Base-by-base conservation (phyloP, 2,113 vertebrate genomes). In the Thunnus maccoyii region DNA sequence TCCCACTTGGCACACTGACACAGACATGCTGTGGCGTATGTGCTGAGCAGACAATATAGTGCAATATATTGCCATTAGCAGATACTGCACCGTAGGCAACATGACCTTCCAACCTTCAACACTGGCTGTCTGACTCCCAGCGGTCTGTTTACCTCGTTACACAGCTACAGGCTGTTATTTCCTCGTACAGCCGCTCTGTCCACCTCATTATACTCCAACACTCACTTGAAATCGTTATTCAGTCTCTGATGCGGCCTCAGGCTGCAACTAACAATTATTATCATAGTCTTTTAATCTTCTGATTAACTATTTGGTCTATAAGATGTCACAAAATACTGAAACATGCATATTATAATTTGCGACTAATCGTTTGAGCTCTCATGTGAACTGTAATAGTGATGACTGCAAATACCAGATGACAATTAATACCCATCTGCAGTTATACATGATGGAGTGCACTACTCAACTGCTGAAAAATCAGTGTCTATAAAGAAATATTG, bases 61-160 rank as follows among this genome's bases (percentile, higher is more conserved):
- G 79, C 80, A 70, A 90, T 90, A 91, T 90, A 91, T 91, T 87
- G 86, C 83, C 91, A 92, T 94, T 93, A 93, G 86, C 80, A 63
- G 85, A 91, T 86, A 72, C 47, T 91, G 93, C 89, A 84, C 73
- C 46, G 78, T 83, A 65, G 78, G 87, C 90, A 88, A 81, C 75
- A 54, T 84, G 92, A 92, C 91, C 92, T 81, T 76, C 75, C 84
- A 80, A 89, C 93, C 91, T 91, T 91, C 85, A 89, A 10, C 88
- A 17, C 71, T 10, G 58, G 52, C 78, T 10, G 78, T 58, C 80
- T 72, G 86, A 83, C 88, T 90, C 91, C 89, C 90, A 56, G 83
- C 12, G 52, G 85, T 80, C 87, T 74, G 69, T 87, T 90, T 91
- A 92, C 65, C 76, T 80, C 58, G 64, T 88, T 85, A 84, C 47